These are phyloP conservation scores for Hylaeus volcanicus DNA, from an alignment of 1,140 invertebrate species.

Conservation along the genomic window DNA sequence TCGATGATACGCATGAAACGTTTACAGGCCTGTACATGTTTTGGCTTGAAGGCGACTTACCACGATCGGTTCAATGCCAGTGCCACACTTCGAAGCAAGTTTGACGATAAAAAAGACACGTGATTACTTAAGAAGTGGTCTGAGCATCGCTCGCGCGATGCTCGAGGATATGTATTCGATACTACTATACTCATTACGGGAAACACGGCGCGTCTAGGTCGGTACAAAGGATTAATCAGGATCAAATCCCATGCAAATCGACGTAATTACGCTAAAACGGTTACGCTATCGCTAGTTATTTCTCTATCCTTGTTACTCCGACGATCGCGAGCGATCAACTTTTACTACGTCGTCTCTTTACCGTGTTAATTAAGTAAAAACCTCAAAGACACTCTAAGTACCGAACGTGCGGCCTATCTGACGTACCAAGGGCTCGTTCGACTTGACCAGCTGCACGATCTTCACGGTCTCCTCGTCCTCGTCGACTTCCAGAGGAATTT, in stretches of 20 bases:
- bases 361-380: conserved; percentile 41
- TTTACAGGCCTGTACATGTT: conserved; percentile 52
- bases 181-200: conserved; percentile 39
- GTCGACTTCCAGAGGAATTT: conserved; percentile 92
- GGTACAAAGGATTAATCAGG: conserved; percentile 46
- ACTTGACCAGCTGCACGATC: conserved; percentile 98
- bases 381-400: conserved; percentile 6
- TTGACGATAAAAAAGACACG: conserved; percentile 79
- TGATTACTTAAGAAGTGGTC: conserved; percentile 77
- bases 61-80: conserved; percentile 96
- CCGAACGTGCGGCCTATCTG: conserved; percentile 40
- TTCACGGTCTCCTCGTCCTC: conserved; percentile 97
- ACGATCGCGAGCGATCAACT: neutral
- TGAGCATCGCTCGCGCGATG: conserved; percentile 23
- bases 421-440: conserved; percentile 97
- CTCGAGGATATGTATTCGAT: conserved; percentile 26
- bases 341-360: conserved; percentile 14
- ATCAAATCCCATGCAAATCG: conserved; percentile 58
- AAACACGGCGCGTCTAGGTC: conserved; percentile 45
- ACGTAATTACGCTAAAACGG: conserved; percentile 37
- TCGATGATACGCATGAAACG: conserved; percentile 18
- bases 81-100: conserved; percentile 89
- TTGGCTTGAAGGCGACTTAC: conserved; percentile 86
- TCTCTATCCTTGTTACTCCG: neutral
- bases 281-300: conserved; percentile 29